Base-by-base conservation (phyloP, 2,113 vertebrate genomes). In the Tetrao urogallus region DNA sequence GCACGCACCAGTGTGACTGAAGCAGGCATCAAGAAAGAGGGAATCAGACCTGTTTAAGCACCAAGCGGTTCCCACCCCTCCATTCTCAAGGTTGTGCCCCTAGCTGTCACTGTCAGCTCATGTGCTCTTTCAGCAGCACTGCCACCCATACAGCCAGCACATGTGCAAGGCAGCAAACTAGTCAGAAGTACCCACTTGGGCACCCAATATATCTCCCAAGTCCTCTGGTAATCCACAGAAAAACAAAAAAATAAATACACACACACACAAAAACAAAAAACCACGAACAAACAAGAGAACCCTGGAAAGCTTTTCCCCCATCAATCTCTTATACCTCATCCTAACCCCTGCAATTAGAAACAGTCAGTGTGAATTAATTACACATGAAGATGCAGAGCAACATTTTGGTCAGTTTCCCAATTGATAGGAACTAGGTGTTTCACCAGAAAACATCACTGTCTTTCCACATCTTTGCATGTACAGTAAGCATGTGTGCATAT, bases 241-340 rank as follows among this genome's bases (percentile, higher is more conserved):
- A 56, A 73, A 87, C 61, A 87, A 70, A 54, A 21, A 80, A 76
- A 57, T 18, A 57, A 57, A 57, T 10, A 57, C 54, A 58, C 40
- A 40, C 40, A 11, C 10, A 40, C 11, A 40, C 5, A 58, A 76
- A 52, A 73, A 85, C 65, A 87, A 66, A 42, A 42, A 42, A 42
- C 10, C 38, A 42, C 42, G 15, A 42, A 43, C 42, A 43, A 43
- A 16, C 42, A 80, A 76, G 86, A 77, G 5, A 42, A 63, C 3
- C 2, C 3, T 7, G 10, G 6, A 3, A 54, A 85, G 32, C 14
- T 2, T 6, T 34, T 45, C 8, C 8, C n/a, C 8, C 27, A 4
- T 34, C 21, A 67, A 61, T 6, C 9, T 75, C 32, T 45, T 69
- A 19, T 15, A 54, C 20, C 34, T 58, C n/a, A 71, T 47, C 14